Conservation (phyloP, 2,113 vertebrate genomes). For the Symphodus melops region DNA sequence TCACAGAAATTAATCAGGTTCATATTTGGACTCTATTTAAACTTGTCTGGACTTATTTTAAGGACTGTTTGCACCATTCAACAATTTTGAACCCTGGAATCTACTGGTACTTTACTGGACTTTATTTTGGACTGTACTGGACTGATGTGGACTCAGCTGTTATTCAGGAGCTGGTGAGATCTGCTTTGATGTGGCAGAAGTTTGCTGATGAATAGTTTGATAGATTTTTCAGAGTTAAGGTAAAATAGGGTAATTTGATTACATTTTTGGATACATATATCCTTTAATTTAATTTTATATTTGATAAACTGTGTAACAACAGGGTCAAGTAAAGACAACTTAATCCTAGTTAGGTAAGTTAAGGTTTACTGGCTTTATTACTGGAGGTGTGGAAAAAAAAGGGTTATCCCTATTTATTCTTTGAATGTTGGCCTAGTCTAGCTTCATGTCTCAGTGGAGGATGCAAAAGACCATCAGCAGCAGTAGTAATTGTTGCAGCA, state of each 20-base stretch:
- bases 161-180: conserved; percentile 6
- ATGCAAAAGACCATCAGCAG: conserved; percentile 54
- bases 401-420: conserved; percentile 43
- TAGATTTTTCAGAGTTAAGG: background rate
- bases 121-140: conserved; percentile 47
- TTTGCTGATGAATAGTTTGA: conserved; percentile 43
- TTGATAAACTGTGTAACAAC: conserved; percentile 22
- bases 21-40: conserved; percentile 37
- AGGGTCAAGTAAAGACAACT: background rate
- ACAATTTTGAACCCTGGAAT: conserved; percentile 13
- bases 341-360: background rate
- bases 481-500: conserved; percentile 52
- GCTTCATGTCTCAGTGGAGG: conserved; percentile 46
- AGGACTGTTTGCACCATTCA: conserved; percentile 14
- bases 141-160: conserved; percentile 28
- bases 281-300: conserved; percentile 1
- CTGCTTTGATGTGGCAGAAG: conserved; percentile 8
- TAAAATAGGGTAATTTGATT: conserved; percentile 14
- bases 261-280: background rate
- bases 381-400: background rate
- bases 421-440: conserved; percentile 63
- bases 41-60: conserved; percentile 34
- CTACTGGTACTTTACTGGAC: conserved; percentile 34
- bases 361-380: conserved; percentile 3
- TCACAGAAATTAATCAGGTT: conserved; percentile 9